A percentile compares a stretch with the other conserved stretches of the same genome.
Conservation (phyloP, 1,140 invertebrate species). For the Aphidius gifuensis region DNA sequence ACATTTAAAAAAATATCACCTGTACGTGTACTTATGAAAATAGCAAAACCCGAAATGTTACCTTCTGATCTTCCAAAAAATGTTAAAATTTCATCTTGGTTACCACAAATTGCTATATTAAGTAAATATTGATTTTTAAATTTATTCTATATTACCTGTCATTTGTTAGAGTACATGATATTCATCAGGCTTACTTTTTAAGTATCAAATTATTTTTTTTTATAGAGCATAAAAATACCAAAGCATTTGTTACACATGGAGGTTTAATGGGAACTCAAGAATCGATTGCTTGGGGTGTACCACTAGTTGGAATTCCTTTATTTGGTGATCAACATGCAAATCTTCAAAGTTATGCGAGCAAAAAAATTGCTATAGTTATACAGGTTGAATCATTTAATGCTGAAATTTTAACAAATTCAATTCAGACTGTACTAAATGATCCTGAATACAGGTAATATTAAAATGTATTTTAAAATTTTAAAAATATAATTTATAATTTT, state of each 20-base stretch:
- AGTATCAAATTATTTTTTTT: constrained; percentile 10
- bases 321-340: constrained; percentile 68
- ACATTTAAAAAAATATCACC: constrained; percentile 57
- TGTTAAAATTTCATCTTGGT: constrained; percentile 59
- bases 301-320: constrained; percentile 69
- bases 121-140: constrained; percentile 35
- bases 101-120: constrained; percentile 63
- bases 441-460: constrained; percentile 35
- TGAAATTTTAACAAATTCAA: constrained; percentile 33
- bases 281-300: constrained; percentile 70
- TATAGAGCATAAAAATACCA: constrained; percentile 44
- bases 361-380: constrained; percentile 40
- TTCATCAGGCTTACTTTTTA: background rate
- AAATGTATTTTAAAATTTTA: background rate
- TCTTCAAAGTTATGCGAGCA: constrained; percentile 36
- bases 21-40: constrained; percentile 58
- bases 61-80: constrained; percentile 51
- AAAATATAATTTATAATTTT: background rate
- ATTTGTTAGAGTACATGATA: background rate
- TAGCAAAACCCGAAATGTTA: constrained; percentile 46
- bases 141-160: background rate
- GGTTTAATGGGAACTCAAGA: constrained; percentile 73
- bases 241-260: constrained; percentile 70
- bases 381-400: constrained; percentile 36
- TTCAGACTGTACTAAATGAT: constrained; percentile 39